Evolutionary conservation across 2,797 vertebrate species (phyloP), one percentile per base, ranked within the genome.

Genomic region (Bufotes viridis): DNA sequence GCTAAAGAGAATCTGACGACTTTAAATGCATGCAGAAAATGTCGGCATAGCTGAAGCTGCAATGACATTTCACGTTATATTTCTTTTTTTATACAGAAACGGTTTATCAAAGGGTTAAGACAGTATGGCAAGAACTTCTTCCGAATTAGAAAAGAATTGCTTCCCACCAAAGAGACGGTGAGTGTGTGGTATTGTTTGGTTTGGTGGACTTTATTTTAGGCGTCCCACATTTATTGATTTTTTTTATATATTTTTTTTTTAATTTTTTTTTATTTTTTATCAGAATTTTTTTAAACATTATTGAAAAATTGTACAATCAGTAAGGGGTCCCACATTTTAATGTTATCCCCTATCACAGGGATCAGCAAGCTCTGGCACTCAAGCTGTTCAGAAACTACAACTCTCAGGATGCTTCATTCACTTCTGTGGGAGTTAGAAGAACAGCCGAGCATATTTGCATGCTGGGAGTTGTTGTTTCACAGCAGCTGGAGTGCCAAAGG

Each of bases 41-140:
- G 24, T 29, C 12, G 15, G 24, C 26, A 14, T 29, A 26, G 7
- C 15, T 69, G 24, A 22, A 13, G 22, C 22, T 49, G 20, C 29
- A 20, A 22, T 22, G 15, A 29, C 26, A 14, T 15, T 17, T 70
- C 26, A 70, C 34, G 13, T 76, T 42, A 8, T 57, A 11, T 58
- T 34, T 10, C 8, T 70, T 29, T 29, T 49, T 24, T 53, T 61
- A 90, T 90, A 11, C 93, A 99, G 98, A 99, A 99, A 92, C 97
- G 98, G 91, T 99, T 99, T 94, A 98, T 99, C 94, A 99, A 99
- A 94, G 98, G 98, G 55, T 94, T 99, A 91, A 94, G 98, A 93
- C 98, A 99, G 93, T 99, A 99, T 91, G 98, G 98, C 92, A 99
- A 99, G 96, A 99, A 99, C 97, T 99, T 99, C 96, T 99, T 99